Percentiles rank a stretch among this genome's conserved stretches.
Evolutionary conservation across 1,140 invertebrate genomes (phyloP).

Genomic region (Brachionus sp.): DNA sequence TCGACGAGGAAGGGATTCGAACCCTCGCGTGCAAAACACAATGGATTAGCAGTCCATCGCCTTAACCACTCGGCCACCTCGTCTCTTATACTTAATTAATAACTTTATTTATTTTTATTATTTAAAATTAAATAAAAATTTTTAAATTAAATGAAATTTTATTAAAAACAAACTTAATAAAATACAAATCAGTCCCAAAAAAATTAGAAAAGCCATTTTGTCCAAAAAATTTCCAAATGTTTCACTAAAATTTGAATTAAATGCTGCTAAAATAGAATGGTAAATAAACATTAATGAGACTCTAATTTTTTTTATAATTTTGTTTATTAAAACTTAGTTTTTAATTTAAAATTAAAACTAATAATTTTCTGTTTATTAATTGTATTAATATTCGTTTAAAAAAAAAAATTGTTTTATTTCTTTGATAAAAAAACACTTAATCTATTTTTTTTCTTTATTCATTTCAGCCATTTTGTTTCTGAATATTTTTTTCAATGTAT

Average conservation of each 20-base stretch:
- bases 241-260: not conserved
- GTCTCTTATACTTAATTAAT: no score
- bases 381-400: no score
- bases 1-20: conserved; percentile 35
- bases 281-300: conserved; percentile 20
- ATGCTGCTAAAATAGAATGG: conserved; percentile 33
- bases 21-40: not conserved
- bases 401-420: no score
- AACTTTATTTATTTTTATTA: no score
- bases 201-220: conserved; percentile 15
- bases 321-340: no score
- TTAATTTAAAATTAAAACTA: no score
- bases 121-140: no score
- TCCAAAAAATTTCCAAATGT: conserved; percentile 9
- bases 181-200: not conserved
- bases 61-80: conserved; percentile 39
- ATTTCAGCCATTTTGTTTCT: not conserved
- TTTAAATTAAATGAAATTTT: no score
- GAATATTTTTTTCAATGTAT: not conserved
- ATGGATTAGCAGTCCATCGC: conserved; percentile 29
- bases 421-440: no score
- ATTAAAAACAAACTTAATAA: not conserved
- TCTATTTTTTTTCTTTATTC: not conserved
- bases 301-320: no score
- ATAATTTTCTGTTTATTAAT: no score